A percentile compares a stretch with the other conserved stretches of the same genome.
Conservation (phyloP, 1,140 invertebrate species). For the Belonocnema kinseyi region DNA sequence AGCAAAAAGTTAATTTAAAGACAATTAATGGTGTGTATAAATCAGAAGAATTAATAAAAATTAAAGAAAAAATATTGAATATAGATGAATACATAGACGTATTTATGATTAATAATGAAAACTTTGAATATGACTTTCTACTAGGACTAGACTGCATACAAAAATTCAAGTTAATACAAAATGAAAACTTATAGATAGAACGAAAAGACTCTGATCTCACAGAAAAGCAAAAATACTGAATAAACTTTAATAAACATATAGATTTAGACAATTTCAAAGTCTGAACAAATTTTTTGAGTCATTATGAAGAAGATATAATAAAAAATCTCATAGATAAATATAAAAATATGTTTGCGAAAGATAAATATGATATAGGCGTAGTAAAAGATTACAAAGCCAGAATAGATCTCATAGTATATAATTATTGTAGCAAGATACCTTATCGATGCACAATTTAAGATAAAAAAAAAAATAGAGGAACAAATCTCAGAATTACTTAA, state of each 20-base stretch:
- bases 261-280: slow-evolving; percentile 28
- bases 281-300: slow-evolving; percentile 31
- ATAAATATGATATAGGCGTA: slow-evolving; percentile 46
- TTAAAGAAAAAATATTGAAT: slow-evolving; percentile 46
- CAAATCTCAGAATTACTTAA: slow-evolving; percentile 29
- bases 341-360: slow-evolving; percentile 41
- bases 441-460: slow-evolving; percentile 28
- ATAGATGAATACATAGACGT: slow-evolving; percentile 28
- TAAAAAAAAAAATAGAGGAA: slow-evolving; percentile 35
- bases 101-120: too few species aligned
- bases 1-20: slow-evolving; percentile 28
- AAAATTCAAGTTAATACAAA: neutral
- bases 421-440: slow-evolving; percentile 32
- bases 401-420: slow-evolving; percentile 38
- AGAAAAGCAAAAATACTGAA: neutral
- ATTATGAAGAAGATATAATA: slow-evolving; percentile 31
- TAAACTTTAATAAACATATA: slow-evolving; percentile 49
- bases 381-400: slow-evolving; percentile 42
- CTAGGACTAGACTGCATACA: too few species aligned
- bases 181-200: too few species aligned
- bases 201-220: too few species aligned
- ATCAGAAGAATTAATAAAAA: slow-evolving; percentile 30
- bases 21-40: slow-evolving; percentile 42
- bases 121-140: too few species aligned
- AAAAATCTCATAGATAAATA: slow-evolving; percentile 33